These are phyloP conservation scores for Opisthocomus hoazin DNA, from an alignment of 2,113 vertebrate species.

Conservation along the genomic window DNA sequence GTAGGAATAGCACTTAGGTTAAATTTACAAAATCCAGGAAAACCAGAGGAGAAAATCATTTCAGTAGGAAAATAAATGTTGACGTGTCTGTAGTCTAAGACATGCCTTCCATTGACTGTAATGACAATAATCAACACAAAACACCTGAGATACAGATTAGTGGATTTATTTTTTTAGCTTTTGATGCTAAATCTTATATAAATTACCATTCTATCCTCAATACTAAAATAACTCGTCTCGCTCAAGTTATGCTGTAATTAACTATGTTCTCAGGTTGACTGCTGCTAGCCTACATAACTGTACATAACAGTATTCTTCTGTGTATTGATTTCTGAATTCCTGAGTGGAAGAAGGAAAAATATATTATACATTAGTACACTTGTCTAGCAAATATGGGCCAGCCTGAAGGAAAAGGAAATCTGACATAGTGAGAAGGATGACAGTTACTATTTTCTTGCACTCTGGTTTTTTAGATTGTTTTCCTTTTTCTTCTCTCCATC, in stretches of 20 bases:
- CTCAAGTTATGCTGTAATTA: neutral
- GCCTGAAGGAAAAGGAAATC: neutral
- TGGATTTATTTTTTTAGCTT: neutral
- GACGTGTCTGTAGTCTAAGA: neutral
- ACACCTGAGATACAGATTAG: neutral
- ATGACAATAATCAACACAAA: neutral
- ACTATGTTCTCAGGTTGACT: neutral
- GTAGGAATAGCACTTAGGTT: neutral
- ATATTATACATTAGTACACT: neutral
- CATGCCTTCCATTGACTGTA: neutral
- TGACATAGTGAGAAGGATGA: neutral
- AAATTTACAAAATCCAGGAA: neutral
- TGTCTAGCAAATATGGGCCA: neutral
- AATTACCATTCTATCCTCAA: neutral
- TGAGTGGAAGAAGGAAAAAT: neutral
- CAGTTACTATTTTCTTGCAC: neutral
- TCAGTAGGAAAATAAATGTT: neutral
- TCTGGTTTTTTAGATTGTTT: neutral
- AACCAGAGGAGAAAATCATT: neutral
- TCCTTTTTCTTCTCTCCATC: neutral
- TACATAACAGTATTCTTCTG: neutral
- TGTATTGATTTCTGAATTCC: neutral
- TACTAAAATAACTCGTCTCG: neutral
- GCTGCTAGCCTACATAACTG: fast-evolving
- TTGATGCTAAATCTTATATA: neutral